A percentile compares a stretch with the other conserved stretches of the same genome.
phyloP scores from a whole-genome alignment of 2,888 invertebrate genomes.

The Sericinus montela region DNA sequence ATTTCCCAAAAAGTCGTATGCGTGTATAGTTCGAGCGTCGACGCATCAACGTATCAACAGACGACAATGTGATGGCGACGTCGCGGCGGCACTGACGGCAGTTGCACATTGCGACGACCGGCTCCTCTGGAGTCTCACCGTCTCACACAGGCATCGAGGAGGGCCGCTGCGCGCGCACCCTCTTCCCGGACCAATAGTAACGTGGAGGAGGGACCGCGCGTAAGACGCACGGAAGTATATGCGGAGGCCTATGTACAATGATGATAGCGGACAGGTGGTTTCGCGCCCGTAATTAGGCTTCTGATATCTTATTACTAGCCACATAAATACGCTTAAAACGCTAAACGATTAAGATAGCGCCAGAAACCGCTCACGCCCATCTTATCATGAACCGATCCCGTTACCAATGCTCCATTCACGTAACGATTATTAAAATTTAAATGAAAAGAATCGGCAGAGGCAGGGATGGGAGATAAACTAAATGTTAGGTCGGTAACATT shows the following conservation, averaged over 20 bases:
- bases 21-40: conserved; percentile 29
- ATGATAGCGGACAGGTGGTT: conserved; percentile 77
- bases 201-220: conserved; percentile 69
- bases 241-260: conserved; percentile 79
- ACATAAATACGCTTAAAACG: conserved; percentile 69
- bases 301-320: conserved; percentile 70
- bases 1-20: conserved; percentile 10
- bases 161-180: conserved; percentile 73
- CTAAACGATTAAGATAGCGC: conserved; percentile 68
- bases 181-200: conserved; percentile 58
- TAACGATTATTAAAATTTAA: conserved; percentile 17
- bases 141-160: conserved; percentile 63
- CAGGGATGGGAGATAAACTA: not conserved
- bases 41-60: conserved; percentile 28
- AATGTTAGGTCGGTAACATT: not conserved
- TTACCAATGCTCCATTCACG: conserved; percentile 1
- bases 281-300: conserved; percentile 75
- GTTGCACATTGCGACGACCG: conserved; percentile 62
- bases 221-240: conserved; percentile 79
- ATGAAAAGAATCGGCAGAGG: conserved; percentile 1
- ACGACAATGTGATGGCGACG: conserved; percentile 50
- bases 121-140: conserved; percentile 60
- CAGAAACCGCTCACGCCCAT: conserved; percentile 44
- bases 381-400: conserved; percentile 29
- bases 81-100: conserved; percentile 64